phyloP scores from a whole-genome alignment of 2,113 vertebrate species.

The Panurus biarmicus region DNA sequence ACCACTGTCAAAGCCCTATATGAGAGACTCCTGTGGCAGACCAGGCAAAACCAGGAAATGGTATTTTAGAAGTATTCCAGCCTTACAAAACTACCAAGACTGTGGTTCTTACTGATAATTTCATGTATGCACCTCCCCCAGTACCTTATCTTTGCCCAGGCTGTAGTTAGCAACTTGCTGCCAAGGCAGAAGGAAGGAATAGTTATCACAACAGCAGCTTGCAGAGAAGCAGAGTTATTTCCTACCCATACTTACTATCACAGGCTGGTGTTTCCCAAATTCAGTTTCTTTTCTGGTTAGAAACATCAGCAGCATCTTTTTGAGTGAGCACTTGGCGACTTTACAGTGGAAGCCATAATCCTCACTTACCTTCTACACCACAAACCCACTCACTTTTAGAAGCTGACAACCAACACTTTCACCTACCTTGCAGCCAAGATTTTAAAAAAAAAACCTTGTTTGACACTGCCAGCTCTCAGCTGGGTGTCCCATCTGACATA shows the following conservation, averaged over 20 bases:
- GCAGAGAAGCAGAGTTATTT: background rate
- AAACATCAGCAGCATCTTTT: background rate
- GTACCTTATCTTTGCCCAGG: background rate
- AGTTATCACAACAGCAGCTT: background rate
- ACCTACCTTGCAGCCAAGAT: background rate
- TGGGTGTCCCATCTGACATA: background rate
- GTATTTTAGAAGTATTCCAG: background rate
- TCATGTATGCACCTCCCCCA: background rate
- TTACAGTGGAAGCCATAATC: background rate
- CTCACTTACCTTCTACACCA: background rate
- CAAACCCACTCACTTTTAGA: background rate
- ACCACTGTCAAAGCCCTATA: background rate
- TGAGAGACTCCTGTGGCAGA: background rate
- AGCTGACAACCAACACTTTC: slow-evolving; percentile 5
- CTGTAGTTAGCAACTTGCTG: background rate
- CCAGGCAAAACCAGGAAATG: background rate
- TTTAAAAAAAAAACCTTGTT: background rate
- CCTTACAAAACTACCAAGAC: background rate
- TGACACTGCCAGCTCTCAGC: background rate
- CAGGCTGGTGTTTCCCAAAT: background rate
- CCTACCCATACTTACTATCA: background rate
- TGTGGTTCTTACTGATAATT: background rate
- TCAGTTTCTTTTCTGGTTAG: background rate
- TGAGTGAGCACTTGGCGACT: background rate
- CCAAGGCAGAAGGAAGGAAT: background rate